Evolutionary conservation across 2,113 vertebrate species (phyloP).

Genomic region (Lepisosteus osseus): DNA sequence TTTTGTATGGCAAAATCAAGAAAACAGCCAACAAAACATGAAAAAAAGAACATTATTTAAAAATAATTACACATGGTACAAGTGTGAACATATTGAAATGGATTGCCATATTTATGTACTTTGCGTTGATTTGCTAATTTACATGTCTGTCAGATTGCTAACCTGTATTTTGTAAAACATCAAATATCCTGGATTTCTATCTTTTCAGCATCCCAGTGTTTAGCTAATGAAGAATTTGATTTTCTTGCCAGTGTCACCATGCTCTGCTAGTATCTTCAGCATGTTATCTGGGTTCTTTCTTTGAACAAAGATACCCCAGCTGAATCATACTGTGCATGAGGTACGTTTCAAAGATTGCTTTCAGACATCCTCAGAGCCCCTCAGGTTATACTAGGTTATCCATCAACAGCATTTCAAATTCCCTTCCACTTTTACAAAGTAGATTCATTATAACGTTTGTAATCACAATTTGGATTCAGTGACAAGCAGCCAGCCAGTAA

Average conservation of each 20-base stretch:
- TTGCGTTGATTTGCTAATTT: too few species aligned
- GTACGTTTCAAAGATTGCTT: constrained; percentile 20
- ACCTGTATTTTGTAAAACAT: too few species aligned
- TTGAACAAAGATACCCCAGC: not conserved
- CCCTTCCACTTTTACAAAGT: constrained; percentile 20
- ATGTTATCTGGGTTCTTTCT: not conserved
- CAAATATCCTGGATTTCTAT: too few species aligned
- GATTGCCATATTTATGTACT: too few species aligned
- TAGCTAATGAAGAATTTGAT: constrained; percentile 5
- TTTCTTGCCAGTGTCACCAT: not conserved
- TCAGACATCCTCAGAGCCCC: constrained; percentile 1
- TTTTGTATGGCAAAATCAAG: too few species aligned
- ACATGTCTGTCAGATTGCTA: too few species aligned
- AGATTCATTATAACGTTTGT: constrained; percentile 17
- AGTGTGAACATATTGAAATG: too few species aligned
- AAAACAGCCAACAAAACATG: too few species aligned
- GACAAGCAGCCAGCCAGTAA: constrained; percentile 19
- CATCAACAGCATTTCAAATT: constrained; percentile 22
- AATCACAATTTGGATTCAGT: constrained; percentile 27
- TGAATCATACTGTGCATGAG: constrained; percentile 6
- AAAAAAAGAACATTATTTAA: too few species aligned
- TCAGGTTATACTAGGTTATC: constrained; percentile 18
- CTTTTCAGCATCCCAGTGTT: not conserved
- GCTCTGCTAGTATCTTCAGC: not conserved
- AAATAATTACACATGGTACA: too few species aligned